These are phyloP conservation scores for Hassar affinis DNA, from an alignment of 2,113 vertebrate species.

Conservation along the genomic window DNA sequence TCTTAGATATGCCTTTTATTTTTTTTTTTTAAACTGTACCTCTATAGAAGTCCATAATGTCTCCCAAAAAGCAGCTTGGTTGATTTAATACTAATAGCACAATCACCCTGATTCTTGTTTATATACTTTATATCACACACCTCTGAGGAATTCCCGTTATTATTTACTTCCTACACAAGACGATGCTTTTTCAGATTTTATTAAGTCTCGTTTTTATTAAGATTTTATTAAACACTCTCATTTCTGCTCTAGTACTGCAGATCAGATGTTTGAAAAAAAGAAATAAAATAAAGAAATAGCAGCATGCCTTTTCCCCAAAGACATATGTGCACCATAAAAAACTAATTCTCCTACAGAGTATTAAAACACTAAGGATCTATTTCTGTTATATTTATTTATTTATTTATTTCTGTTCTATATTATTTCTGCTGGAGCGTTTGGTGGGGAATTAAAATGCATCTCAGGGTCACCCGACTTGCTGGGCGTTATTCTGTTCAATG, in stretches of 20 bases:
- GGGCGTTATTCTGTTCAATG: not conserved
- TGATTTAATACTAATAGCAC: not conserved
- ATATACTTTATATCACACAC: not conserved
- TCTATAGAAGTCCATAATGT: not conserved
- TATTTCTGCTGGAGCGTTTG: not conserved
- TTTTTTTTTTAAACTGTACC: too few species aligned
- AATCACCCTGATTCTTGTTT: not conserved
- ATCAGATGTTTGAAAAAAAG: not conserved
- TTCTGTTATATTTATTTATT: not conserved
- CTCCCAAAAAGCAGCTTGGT: not conserved
- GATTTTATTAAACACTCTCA: not conserved
- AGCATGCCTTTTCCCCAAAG: not conserved
- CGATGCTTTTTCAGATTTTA: not conserved
- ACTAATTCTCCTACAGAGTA: not conserved
- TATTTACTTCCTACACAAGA: not conserved
- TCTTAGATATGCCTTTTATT: not conserved
- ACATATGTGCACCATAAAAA: not conserved
- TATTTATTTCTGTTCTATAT: too few species aligned
- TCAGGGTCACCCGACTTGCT: slow-evolving; percentile 25
- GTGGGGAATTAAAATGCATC: slow-evolving; percentile 19
- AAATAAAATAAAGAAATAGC: not conserved
- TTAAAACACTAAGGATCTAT: not conserved
- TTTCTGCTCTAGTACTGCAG: not conserved
- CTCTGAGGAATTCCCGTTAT: not conserved
- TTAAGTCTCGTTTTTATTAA: too few species aligned